Evolutionary conservation across 2,113 vertebrate species (phyloP).

Genomic region (Eurystomus gularis): DNA sequence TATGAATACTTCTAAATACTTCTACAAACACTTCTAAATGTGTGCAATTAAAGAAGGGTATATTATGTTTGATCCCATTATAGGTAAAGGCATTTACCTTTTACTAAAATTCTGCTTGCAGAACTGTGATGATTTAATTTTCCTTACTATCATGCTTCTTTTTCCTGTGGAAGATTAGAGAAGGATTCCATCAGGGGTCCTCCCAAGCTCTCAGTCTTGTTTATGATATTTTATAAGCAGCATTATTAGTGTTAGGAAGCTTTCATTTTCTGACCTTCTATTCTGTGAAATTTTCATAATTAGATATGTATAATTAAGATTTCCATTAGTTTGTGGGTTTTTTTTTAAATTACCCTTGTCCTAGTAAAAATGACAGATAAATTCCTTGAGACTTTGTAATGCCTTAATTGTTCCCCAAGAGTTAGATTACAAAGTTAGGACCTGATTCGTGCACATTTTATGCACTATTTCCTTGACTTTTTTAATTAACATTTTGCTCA

Average conservation of each 20-base stretch:
- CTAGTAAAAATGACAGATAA: constrained; percentile 67
- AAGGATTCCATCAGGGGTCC: background rate
- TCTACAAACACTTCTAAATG: background rate
- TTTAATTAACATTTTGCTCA: constrained; percentile 35
- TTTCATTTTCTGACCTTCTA: background rate
- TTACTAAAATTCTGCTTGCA: background rate
- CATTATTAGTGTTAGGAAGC: background rate
- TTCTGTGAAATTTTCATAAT: constrained; percentile 55
- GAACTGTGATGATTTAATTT: background rate
- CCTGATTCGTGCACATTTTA: constrained; percentile 58
- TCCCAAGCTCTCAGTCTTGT: background rate
- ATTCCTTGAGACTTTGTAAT: constrained; percentile 54
- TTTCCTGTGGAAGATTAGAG: background rate
- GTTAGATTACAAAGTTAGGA: constrained; percentile 54
- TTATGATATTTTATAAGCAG: constrained; percentile 8
- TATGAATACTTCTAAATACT: background rate
- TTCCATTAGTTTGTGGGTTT: constrained; percentile 38
- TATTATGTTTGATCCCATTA: background rate
- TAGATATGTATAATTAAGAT: constrained; percentile 65
- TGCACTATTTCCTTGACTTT: constrained; percentile 45
- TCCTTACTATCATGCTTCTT: background rate
- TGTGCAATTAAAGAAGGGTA: background rate
- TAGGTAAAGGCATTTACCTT: background rate
- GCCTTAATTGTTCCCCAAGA: constrained; percentile 58
- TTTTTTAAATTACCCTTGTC: constrained; percentile 37